phyloP scores from a whole-genome alignment of 2,113 vertebrate genomes.

The Oryzias celebensis region DNA sequence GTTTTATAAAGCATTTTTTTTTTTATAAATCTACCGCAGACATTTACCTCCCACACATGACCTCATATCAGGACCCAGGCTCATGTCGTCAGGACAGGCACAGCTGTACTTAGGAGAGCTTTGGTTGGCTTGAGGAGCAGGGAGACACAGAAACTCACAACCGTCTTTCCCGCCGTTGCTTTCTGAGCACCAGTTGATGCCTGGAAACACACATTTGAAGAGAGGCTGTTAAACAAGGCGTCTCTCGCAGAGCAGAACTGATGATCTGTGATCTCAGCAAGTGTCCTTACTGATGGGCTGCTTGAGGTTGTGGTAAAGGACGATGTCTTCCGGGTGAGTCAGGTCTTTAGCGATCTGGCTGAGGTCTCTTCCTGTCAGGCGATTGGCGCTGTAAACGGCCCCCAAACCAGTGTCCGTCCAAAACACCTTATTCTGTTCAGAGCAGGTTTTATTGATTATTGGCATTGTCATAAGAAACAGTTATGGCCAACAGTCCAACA shows the following conservation, averaged over 20 bases:
- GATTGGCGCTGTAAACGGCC: conserved; percentile 85
- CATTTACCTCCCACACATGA: conserved; percentile 77
- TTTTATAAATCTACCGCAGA: neutral
- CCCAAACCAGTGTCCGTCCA: conserved; percentile 81
- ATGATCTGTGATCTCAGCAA: neutral
- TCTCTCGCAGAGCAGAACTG: neutral
- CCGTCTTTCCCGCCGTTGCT: conserved; percentile 73
- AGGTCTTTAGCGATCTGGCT: conserved; percentile 72
- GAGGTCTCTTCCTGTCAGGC: conserved; percentile 80
- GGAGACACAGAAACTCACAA: conserved; percentile 88
- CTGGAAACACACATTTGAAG: conserved; percentile 53
- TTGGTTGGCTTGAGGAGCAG: conserved; percentile 77
- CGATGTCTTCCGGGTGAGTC: conserved; percentile 77
- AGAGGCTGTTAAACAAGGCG: neutral
- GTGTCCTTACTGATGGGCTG: conserved; percentile 79
- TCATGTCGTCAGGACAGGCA: conserved; percentile 79
- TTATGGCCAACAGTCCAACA: no score
- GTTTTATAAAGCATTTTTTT: neutral
- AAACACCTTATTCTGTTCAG: conserved; percentile 84
- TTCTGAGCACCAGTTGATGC: conserved; percentile 82
- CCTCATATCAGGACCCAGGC: conserved; percentile 75
- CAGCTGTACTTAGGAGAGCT: conserved; percentile 87
- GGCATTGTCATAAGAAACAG: no score
- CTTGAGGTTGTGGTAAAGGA: conserved; percentile 82
- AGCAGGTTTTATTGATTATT: neutral